Percentiles rank a stretch among this genome's conserved stretches.
Conservation (phyloP, 2,888 invertebrate genomes). For the Neria commutata region DNA sequence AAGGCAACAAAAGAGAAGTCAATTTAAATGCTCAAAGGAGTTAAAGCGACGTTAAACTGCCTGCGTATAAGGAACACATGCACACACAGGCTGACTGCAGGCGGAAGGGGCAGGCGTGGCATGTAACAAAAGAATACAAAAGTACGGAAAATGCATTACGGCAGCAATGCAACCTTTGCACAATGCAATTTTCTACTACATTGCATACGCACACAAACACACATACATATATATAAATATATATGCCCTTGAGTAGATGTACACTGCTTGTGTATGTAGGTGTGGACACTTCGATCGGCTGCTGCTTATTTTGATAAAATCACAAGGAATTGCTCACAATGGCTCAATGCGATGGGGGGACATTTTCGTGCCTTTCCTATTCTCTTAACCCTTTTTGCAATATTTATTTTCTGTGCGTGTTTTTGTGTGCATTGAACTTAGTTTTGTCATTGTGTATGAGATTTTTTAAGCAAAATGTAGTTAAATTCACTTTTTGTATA, state of each 20-base stretch:
- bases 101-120: not conserved
- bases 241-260: not conserved
- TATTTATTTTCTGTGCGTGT: slow-evolving; percentile 10
- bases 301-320: not conserved
- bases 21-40: slow-evolving; percentile 38
- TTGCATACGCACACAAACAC: not conserved
- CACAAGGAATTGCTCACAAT: not conserved
- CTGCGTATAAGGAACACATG: not conserved
- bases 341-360: not conserved
- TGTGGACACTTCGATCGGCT: not conserved
- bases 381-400: not conserved
- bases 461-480: not conserved
- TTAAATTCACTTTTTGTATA: too few species aligned
- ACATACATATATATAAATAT: not conserved
- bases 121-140: not conserved
- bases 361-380: not conserved
- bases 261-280: not conserved
- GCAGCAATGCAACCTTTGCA: not conserved
- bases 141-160: not conserved
- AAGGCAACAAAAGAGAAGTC: slow-evolving; percentile 36
- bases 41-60: slow-evolving; percentile 10
- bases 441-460: not conserved
- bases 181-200: not conserved
- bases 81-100: too few species aligned
- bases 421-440: slow-evolving; percentile 8